A percentile compares a stretch with the other conserved stretches of the same genome.
Evolutionary conservation across 2,113 vertebrate genomes (phyloP).

Genomic region (Aphelocoma coerulescens): DNA sequence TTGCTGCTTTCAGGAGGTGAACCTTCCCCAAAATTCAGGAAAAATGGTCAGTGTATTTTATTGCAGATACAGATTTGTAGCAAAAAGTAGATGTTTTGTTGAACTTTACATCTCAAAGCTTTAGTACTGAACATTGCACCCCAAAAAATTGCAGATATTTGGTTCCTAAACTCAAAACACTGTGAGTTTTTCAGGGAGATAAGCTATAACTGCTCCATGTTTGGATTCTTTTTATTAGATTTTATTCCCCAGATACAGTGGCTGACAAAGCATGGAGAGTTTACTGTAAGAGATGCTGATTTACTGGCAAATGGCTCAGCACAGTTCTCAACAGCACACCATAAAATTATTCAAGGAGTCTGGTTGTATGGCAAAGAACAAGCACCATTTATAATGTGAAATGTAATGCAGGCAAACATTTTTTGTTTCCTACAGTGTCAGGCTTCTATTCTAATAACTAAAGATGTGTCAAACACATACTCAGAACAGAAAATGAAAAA

Average conservation of each 20-base stretch:
- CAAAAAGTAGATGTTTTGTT: not conserved
- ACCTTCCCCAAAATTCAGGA: not conserved
- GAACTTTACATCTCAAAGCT: not conserved
- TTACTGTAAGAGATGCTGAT: slow-evolving; percentile 14
- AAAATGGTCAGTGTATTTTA: not conserved
- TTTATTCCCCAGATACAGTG: not conserved
- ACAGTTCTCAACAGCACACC: not conserved
- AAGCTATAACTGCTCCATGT: not conserved
- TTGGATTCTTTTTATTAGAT: not conserved
- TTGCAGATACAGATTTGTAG: not conserved
- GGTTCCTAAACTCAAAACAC: not conserved
- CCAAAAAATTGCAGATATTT: not conserved
- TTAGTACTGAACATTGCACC: not conserved
- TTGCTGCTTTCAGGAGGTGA: not conserved
- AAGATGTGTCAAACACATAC: slow-evolving; percentile 37
- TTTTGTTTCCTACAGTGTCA: slow-evolving; percentile 18
- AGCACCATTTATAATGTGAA: slow-evolving; percentile 38
- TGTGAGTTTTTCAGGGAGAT: not conserved
- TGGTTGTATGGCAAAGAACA: slow-evolving; percentile 1
- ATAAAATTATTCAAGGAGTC: slow-evolving; percentile 40
- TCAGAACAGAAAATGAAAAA: slow-evolving; percentile 28
- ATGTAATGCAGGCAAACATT: slow-evolving; percentile 21
- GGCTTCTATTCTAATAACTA: slow-evolving; percentile 23
- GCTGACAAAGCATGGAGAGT: slow-evolving; percentile 4
- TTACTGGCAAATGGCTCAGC: slow-evolving; percentile 17